Conservation (phyloP, 2,888 invertebrate species). For the Lamellibrachia satsuma region DNA sequence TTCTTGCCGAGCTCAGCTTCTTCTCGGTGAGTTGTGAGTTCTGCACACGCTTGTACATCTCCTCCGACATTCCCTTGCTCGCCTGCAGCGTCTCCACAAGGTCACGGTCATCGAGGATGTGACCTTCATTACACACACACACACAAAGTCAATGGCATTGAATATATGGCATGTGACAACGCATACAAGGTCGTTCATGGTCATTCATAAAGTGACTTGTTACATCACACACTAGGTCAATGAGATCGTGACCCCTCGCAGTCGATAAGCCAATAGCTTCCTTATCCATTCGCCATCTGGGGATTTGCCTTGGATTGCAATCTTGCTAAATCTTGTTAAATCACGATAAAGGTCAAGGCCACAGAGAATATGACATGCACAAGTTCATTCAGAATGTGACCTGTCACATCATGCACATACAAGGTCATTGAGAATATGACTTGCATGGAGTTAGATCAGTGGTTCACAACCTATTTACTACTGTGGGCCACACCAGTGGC, state of each 20-base stretch:
- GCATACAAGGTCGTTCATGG: background rate
- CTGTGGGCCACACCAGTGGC: too few relatives aligned
- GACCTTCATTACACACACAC: conserved; percentile 47
- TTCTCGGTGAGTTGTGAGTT: conserved; percentile 63
- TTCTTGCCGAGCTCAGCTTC: conserved; percentile 58
- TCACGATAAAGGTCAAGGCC: background rate
- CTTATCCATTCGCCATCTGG: too few relatives aligned
- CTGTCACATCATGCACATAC: background rate
- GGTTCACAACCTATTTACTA: too few relatives aligned
- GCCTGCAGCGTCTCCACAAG: conserved; percentile 61
- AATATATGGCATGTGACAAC: background rate
- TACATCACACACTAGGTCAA: background rate
- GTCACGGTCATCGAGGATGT: conserved; percentile 64
- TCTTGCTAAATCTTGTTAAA: too few relatives aligned
- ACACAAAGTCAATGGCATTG: background rate
- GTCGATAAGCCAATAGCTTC: too few relatives aligned
- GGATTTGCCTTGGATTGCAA: too few relatives aligned
- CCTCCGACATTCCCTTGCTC: conserved; percentile 61
- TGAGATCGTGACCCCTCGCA: too few relatives aligned
- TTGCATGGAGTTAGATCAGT: too few relatives aligned
- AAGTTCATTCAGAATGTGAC: background rate
- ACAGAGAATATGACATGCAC: background rate
- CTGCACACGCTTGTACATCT: conserved; percentile 57
- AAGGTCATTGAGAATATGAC: too few relatives aligned
- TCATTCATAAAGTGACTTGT: background rate